Conservation (phyloP, 2,888 invertebrate species). For the Drosophila peninsularis region DNA sequence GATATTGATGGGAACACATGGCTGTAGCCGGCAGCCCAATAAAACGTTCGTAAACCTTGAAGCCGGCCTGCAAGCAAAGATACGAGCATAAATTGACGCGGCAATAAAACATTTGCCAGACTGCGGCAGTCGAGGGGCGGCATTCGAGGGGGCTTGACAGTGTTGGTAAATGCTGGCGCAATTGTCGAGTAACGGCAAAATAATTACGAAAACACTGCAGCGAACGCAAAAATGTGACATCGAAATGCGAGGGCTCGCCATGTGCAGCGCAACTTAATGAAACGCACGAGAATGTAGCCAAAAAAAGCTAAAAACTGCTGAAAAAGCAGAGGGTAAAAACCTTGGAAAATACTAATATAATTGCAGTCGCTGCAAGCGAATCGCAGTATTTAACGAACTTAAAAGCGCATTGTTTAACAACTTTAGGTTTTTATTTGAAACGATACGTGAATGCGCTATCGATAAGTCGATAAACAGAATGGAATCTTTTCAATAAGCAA, state of each 20-base stretch:
- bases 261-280: slow-evolving; percentile 31
- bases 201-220: slow-evolving; percentile 62
- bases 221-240: slow-evolving; percentile 59
- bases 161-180: slow-evolving; percentile 36
- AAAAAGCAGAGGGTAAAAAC: not conserved
- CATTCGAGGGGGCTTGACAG: not conserved
- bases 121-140: not conserved
- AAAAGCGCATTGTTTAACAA: not conserved
- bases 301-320: slow-evolving; percentile 17
- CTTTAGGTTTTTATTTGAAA: not conserved
- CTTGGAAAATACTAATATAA: not conserved
- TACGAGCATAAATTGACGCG: slow-evolving; percentile 45
- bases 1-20: slow-evolving; percentile 43
- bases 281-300: slow-evolving; percentile 26
- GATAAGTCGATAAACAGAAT: not conserved
- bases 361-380: not conserved
- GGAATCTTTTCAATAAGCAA: no score
- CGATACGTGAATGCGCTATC: not conserved
- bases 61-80: slow-evolving; percentile 31
- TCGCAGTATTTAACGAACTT: slow-evolving; percentile 22
- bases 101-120: slow-evolving; percentile 54
- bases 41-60: slow-evolving; percentile 21
- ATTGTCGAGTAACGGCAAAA: slow-evolving; percentile 60
- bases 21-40: slow-evolving; percentile 7
- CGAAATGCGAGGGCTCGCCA: slow-evolving; percentile 50